Base-by-base conservation (phyloP, 2,888 invertebrate genomes). In the Byasa hedistus region DNA sequence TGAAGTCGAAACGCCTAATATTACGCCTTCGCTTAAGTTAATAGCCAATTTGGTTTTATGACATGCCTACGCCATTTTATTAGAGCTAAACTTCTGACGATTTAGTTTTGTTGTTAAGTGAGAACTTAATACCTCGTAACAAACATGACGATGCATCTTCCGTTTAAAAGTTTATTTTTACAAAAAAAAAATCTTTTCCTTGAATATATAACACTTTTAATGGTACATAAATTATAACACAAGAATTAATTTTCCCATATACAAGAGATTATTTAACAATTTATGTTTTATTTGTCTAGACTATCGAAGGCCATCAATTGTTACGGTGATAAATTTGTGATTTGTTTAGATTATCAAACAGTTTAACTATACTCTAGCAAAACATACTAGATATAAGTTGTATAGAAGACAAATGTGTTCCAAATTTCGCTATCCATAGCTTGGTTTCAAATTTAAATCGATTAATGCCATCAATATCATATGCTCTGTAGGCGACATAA, bases 21-120 rank as follows among this genome's bases (percentile, higher is more conserved):
- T 65, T 52, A 63, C 66, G 59, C 59, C 63, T 59, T 63, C 66
- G 59, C 56, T 66, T 55, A 67, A 59, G 59, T 67, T 67, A 67
- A 63, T 67, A 59, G 55, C 59, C 59, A 23, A 51, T 63, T 62
- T 51, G 44, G 22, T 62, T 66, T 65, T 55, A 65, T 23, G 65
- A 56, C 60, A 23, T 17, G 36, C 52, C 64, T 56, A 65, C 60
- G 55, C 60, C 32, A 44, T 64, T 64, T 65, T 60, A 60, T 60
- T 56, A 44, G 27, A 19, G 32, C 55, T n/a, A 59, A 48, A 62
- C 57, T 57, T 57, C 44, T 62, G 44, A 62, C 24, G 44, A 62
- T 57, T 32, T n/a, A 32, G 21, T 51, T 7, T 56, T 56, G 36
- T 39, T 21, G 22, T 22, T 52, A 22, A 22, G 52, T 22, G 22